phyloP scores from a whole-genome alignment of 2,888 invertebrate species.

The Calameuta idolon region DNA sequence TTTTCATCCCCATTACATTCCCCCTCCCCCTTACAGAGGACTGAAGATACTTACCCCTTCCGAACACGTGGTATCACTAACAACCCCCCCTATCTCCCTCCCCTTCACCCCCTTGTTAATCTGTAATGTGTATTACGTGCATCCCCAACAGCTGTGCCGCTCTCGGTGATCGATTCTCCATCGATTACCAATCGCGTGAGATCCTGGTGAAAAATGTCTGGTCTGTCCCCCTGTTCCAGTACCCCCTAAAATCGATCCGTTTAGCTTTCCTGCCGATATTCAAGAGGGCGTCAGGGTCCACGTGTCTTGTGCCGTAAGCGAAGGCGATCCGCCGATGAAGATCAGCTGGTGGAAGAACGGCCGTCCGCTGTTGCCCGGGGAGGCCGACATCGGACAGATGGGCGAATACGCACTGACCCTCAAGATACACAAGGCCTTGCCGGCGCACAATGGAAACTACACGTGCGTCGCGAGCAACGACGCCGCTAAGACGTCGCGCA shows the following conservation, averaged over 20 bases:
- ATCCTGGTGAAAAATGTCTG: neutral
- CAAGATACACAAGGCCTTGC: constrained; percentile 69
- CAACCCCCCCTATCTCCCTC: no score
- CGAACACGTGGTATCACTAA: neutral
- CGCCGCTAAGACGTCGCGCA: constrained; percentile 66
- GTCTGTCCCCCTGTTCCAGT: constrained; percentile 58
- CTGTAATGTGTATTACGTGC: neutral
- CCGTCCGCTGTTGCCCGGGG: constrained; percentile 65
- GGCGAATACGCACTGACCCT: constrained; percentile 65
- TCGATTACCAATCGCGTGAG: neutral
- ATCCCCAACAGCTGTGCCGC: neutral
- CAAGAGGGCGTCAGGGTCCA: constrained; percentile 68
- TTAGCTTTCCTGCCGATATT: constrained; percentile 67
- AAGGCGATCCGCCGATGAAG: constrained; percentile 70
- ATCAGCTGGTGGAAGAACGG: constrained; percentile 73
- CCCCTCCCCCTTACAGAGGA: neutral
- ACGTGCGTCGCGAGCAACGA: constrained; percentile 69
- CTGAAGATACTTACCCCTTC: neutral
- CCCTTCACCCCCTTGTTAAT: neutral
- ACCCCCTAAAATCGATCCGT: constrained; percentile 69
- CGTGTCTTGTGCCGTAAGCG: constrained; percentile 68
- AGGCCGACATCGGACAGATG: constrained; percentile 57
- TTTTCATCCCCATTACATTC: no score
- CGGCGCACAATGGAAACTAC: constrained; percentile 69
- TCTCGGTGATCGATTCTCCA: neutral